Percentiles rank a stretch among this genome's conserved stretches.
These are phyloP conservation scores for Ascidia mentula DNA, from an alignment of 23 tunicate species.

Conservation along the genomic window DNA sequence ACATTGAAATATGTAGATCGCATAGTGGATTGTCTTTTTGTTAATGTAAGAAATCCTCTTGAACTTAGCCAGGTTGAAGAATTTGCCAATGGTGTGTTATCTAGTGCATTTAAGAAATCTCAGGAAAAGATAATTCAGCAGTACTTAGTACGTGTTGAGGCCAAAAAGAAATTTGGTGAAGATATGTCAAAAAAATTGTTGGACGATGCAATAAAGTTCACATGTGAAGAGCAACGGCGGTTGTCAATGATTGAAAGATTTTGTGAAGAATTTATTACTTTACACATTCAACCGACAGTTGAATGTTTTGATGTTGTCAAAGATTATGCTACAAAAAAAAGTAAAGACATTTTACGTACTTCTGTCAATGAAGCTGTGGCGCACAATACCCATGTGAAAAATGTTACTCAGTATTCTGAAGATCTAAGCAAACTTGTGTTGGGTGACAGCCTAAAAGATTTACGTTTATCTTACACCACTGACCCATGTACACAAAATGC, in stretches of 20 bases:
- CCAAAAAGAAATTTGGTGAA: neutral
- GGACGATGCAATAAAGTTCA: neutral
- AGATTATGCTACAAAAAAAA: neutral
- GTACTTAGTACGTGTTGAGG: neutral
- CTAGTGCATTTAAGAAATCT: neutral
- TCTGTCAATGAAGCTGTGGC: conserved; percentile 1
- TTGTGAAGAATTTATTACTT: neutral
- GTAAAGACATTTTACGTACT: neutral
- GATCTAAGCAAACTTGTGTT: neutral
- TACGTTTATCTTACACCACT: neutral
- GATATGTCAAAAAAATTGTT: neutral
- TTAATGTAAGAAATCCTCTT: neutral
- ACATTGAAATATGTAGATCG: neutral
- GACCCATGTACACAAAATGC: neutral
- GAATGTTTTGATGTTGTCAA: neutral
- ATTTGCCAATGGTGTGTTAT: neutral
- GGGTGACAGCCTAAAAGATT: neutral
- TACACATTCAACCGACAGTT: neutral
- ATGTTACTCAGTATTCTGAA: neutral
- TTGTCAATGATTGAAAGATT: neutral
- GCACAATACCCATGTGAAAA: neutral
- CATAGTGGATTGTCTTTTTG: neutral
- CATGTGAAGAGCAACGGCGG: neutral
- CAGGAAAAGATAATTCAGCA: neutral
- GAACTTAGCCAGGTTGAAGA: neutral